phyloP scores from a whole-genome alignment of 2,888 invertebrate species.

The Siphlonurus alternatus region DNA sequence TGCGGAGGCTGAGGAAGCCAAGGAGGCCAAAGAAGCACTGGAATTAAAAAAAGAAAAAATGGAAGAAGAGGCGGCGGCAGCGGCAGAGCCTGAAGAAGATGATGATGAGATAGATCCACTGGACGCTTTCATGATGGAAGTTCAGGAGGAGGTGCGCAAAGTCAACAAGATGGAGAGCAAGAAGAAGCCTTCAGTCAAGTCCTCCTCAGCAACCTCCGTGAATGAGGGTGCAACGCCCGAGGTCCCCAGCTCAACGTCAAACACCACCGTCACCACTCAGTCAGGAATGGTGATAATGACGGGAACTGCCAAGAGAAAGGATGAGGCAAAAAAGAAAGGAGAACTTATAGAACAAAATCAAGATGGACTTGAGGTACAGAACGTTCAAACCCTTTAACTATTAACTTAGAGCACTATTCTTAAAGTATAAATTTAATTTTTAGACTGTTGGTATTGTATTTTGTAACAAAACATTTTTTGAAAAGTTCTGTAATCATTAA shows the following conservation, averaged over 20 bases:
- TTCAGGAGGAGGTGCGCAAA: slow-evolving; percentile 66
- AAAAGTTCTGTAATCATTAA: not conserved
- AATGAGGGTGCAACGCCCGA: slow-evolving; percentile 9
- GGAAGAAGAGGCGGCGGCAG: slow-evolving; percentile 24
- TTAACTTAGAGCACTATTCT: not conserved
- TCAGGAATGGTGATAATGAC: slow-evolving; percentile 61
- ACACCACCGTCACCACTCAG: slow-evolving; percentile 18
- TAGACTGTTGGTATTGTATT: too few relatives aligned
- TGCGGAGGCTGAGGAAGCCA: slow-evolving; percentile 36
- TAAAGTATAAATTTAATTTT: slow-evolving; percentile 6
- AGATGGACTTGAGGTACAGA: slow-evolving; percentile 64
- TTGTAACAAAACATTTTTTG: not conserved
- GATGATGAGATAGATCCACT: slow-evolving; percentile 86
- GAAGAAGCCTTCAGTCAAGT: slow-evolving; percentile 24
- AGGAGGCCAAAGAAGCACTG: slow-evolving; percentile 15
- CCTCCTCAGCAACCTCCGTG: slow-evolving; percentile 21
- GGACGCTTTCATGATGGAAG: slow-evolving; percentile 89
- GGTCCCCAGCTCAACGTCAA: slow-evolving; percentile 9
- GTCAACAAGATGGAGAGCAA: slow-evolving; percentile 54
- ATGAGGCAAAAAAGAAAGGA: slow-evolving; percentile 63
- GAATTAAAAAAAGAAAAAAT: slow-evolving; percentile 23
- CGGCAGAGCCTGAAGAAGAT: slow-evolving; percentile 24
- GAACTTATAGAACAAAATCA: slow-evolving; percentile 99
- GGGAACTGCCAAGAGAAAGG: slow-evolving; percentile 65
- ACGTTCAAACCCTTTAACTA: not conserved